A percentile compares a stretch with the other conserved stretches of the same genome.
Evolutionary conservation across 2,888 invertebrate species (phyloP).

Genomic region (Sphaeridia pumilis): DNA sequence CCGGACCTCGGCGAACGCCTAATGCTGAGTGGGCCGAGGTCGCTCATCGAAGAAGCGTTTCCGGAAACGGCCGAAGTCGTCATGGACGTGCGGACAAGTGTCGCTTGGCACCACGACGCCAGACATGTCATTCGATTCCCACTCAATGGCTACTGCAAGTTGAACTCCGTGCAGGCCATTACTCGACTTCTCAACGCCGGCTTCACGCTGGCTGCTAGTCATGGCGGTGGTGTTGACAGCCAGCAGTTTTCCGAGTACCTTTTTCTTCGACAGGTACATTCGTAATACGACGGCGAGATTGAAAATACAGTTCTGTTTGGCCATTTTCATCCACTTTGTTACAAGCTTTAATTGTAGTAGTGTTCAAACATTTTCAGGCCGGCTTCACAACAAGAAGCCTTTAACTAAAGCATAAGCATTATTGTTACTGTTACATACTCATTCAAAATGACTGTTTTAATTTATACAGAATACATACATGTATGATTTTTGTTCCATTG

Average conservation of each 20-base stretch:
- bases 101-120: constrained; percentile 63
- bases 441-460: too few relatives aligned
- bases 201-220: constrained; percentile 67
- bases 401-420: too few relatives aligned
- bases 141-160: constrained; percentile 75
- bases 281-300: too few relatives aligned
- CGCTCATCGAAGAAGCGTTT: constrained; percentile 57
- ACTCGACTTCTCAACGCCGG: constrained; percentile 66
- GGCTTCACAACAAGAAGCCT: too few relatives aligned
- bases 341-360: too few relatives aligned
- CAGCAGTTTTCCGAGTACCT: constrained; percentile 83
- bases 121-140: constrained; percentile 74
- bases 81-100: constrained; percentile 64
- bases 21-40: constrained; percentile 67
- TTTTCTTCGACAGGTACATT: constrained; percentile 52
- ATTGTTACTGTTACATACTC: too few relatives aligned
- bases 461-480: too few relatives aligned
- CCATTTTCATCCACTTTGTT: too few relatives aligned
- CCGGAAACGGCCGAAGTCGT: constrained; percentile 55
- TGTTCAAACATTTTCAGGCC: too few relatives aligned
- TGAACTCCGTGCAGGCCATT: constrained; percentile 78
- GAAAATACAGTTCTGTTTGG: too few relatives aligned
- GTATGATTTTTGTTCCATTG: too few relatives aligned
- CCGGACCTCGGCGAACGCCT: constrained; percentile 70
- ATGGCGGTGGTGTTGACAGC: constrained; percentile 75